Evolutionary conservation across 2,113 vertebrate species (phyloP), one percentile per base, ranked within the genome.

Genomic region (Melanocharis versteri): DNA sequence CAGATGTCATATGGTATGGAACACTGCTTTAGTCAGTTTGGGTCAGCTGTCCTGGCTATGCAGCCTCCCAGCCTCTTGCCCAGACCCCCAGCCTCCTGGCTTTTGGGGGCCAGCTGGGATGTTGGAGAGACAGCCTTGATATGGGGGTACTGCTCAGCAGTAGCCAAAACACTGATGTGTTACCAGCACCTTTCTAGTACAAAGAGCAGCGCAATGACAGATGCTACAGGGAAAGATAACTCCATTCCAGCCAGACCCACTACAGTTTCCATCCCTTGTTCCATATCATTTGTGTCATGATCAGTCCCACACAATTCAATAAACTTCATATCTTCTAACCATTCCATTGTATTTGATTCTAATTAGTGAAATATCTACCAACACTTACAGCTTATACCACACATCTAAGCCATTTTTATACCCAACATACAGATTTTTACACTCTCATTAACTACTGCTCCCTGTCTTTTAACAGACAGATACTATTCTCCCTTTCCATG

Each of bases 71-170:
- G 42, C 21, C 13, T 35, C 30, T 54, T 70, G 28, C 15, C 7
- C 28, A 44, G 22, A 37, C 1, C 1, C 11, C 2, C 17, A 60
- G 22, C 13, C 18, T 27, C 28, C 61, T 37, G 11, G 16, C 3
- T 42, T 50, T 30, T 50, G 7, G 10, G 9, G 2, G 7, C 7
- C 10, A 26, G 11, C 11, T 6, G 7, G 1, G 5, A 45, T 35
- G 33, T 14, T 64, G 37, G 39, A 65, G 15, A 40, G 10, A 26
- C 11, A 62, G 12, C 8, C 14, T 65, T 65, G 51, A 24, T 71
- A 15, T 33, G n/a, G 1, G 4, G 72, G 15, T n/a, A 28, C 6
- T 30, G 26, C 9, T 54, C 39, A 54, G 65, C 65, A 54, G n/a
- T 15, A 42, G 13, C 17, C 24, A 31, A 40, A 92, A 40, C n/a